phyloP scores from a whole-genome alignment of 23 tunicate genomes.

The Trididemnum clinides region DNA sequence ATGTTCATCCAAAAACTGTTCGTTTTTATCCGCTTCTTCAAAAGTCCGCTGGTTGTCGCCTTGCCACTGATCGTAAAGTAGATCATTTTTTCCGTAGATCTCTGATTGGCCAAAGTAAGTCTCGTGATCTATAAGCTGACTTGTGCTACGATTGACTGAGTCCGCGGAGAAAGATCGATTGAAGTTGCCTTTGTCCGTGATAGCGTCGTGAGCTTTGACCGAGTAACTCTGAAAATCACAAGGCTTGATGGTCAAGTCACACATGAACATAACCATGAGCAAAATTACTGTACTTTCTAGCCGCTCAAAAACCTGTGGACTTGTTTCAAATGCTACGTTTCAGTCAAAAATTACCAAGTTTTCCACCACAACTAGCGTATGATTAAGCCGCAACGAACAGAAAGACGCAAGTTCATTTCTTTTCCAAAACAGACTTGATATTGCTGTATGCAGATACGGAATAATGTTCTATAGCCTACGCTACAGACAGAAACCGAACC shows the following conservation, averaged over 20 bases:
- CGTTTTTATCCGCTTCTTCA: background rate
- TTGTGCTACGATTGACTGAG: slow-evolving; percentile 32
- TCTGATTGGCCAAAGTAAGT: background rate
- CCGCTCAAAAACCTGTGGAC: too few species aligned
- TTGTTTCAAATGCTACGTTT: too few species aligned
- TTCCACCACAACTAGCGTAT: too few species aligned
- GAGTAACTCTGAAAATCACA: slow-evolving; percentile 47
- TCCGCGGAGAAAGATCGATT: slow-evolving; percentile 37
- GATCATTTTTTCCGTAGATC: background rate
- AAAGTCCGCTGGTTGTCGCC: slow-evolving; percentile 5
- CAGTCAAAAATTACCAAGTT: too few species aligned
- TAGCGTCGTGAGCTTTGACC: slow-evolving; percentile 6
- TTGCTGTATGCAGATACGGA: too few species aligned
- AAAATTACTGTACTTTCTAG: too few species aligned
- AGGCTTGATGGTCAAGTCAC: background rate
- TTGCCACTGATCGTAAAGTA: slow-evolving; percentile 46
- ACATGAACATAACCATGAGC: too few species aligned
- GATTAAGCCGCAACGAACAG: too few species aligned
- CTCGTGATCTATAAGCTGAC: slow-evolving; percentile 18
- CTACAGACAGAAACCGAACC: too few species aligned
- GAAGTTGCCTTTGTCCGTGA: background rate
- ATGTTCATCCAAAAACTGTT: background rate
- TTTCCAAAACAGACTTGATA: too few species aligned
- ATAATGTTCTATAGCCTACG: too few species aligned
- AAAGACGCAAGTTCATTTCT: too few species aligned